Evolutionary conservation across 1,140 invertebrate species (phyloP), one percentile per base, ranked within the genome.

Genomic region (Orius insidiosus): DNA sequence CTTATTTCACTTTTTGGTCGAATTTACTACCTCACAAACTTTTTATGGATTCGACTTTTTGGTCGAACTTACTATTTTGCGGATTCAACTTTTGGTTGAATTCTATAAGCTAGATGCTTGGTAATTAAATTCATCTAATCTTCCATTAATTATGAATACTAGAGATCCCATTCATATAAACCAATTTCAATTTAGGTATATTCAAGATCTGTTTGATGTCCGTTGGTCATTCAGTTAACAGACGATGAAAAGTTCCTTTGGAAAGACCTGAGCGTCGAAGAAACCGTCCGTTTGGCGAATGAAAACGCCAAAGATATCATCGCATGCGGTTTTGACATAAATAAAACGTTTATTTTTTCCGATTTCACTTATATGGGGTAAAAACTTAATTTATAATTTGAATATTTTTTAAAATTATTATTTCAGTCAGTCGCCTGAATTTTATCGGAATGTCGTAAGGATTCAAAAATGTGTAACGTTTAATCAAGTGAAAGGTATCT

Each of bases 241-340:
- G 96, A 99, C 60, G 96, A 99, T 67, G 96, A 99, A 63, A 99
- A 99, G 61, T 88, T 80, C 24, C 71, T 98, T 55, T 99, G 95
- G 95, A 96, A 89, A 63, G 88, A 98, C 62, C 64, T 98, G 18
- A 82, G 78, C 50, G 58, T 97, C 14, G 93, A 98, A 57, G 81
- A 96, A 52, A 77, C 85, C 0, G 75, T 85, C 34, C 76, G 80
- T 60, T 69, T 97, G 59, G 79, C 88, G 0, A 69, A 75, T 48
- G 81, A 88, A 59, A 99, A 99, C 70, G 81, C 86, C 0, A 98
- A 95, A 67, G 95, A 99, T 63, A 98, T 99, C 42, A 94, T 99
- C 54, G 90, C 95, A 8, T 78, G 87, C 59, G 95, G 94, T n/a
- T 99, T 98, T 67, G 84, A 97, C 67, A 57, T 75, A 1, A 71